phyloP scores from a whole-genome alignment of 2,888 invertebrate genomes.

The Caenorhabditis uteleia region DNA sequence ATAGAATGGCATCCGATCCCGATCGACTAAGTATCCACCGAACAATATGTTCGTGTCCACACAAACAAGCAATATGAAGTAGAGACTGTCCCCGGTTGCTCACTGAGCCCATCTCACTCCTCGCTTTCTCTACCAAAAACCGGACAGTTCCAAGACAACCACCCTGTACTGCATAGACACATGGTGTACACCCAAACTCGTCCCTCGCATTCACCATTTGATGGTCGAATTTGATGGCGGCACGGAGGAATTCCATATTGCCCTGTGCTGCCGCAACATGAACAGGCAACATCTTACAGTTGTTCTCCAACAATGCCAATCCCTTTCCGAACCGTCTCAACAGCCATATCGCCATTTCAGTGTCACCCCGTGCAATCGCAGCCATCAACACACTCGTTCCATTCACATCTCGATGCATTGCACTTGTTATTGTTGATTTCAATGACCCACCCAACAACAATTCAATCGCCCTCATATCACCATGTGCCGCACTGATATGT shows the following conservation, averaged over 20 bases:
- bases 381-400: slow-evolving; percentile 63
- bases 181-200: slow-evolving; percentile 63
- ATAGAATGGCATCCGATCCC: slow-evolving; percentile 50
- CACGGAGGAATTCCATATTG: slow-evolving; percentile 63
- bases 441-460: slow-evolving; percentile 37
- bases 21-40: slow-evolving; percentile 51
- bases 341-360: slow-evolving; percentile 56
- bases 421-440: slow-evolving; percentile 32
- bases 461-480: slow-evolving; percentile 39
- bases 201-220: slow-evolving; percentile 59
- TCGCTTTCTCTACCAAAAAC: slow-evolving; percentile 62
- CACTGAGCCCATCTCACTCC: slow-evolving; percentile 53
- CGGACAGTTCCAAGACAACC: slow-evolving; percentile 58
- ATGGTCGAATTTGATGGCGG: slow-evolving; percentile 61
- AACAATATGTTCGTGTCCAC: slow-evolving; percentile 58
- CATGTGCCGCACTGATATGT: slow-evolving; percentile 45
- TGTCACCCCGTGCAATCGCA: slow-evolving; percentile 57
- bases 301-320: slow-evolving; percentile 58
- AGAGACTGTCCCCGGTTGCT: slow-evolving; percentile 62
- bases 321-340: slow-evolving; percentile 55
- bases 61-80: slow-evolving; percentile 62
- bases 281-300: slow-evolving; percentile 61
- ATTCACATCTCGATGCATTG: slow-evolving; percentile 52
- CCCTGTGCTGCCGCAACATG: slow-evolving; percentile 67
- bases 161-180: slow-evolving; percentile 63